These are phyloP conservation scores for Gobiocypris rarus DNA, from an alignment of 2,113 vertebrate genomes.

Conservation along the genomic window DNA sequence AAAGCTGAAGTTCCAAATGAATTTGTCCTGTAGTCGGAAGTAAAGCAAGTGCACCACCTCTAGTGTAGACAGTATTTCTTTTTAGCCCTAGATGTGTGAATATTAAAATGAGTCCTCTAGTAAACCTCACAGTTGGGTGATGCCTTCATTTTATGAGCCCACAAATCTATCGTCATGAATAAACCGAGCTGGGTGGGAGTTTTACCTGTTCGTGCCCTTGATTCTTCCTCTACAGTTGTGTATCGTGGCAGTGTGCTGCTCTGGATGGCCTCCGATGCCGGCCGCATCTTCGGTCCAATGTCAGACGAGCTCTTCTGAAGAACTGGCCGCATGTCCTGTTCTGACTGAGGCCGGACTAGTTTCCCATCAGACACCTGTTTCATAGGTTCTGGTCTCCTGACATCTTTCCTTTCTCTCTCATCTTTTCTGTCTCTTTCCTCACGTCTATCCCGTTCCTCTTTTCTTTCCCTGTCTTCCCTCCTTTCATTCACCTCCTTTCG, in stretches of 20 bases:
- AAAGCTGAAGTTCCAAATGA: no score
- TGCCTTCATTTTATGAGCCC: background rate
- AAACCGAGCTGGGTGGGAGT: background rate
- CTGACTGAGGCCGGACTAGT: slow-evolving; percentile 62
- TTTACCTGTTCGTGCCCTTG: slow-evolving; percentile 74
- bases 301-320: slow-evolving; percentile 69
- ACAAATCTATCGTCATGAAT: background rate
- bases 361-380: slow-evolving; percentile 40
- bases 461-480: slow-evolving; percentile 30
- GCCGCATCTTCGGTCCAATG: slow-evolving; percentile 57
- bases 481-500: slow-evolving; percentile 31
- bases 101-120: background rate
- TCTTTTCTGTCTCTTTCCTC: slow-evolving; percentile 36
- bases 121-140: background rate
- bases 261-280: slow-evolving; percentile 74
- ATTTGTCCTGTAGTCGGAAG: no score
- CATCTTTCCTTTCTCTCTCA: slow-evolving; percentile 46
- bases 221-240: slow-evolving; percentile 70
- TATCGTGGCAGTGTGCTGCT: slow-evolving; percentile 74
- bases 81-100: background rate
- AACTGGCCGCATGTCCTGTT: slow-evolving; percentile 61
- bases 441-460: slow-evolving; percentile 9
- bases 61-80: no score
- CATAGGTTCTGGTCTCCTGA: slow-evolving; percentile 47
- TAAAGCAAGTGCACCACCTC: no score